Evolutionary conservation across 2,888 invertebrate species (phyloP).

Genomic region (Epirrita christyi): DNA sequence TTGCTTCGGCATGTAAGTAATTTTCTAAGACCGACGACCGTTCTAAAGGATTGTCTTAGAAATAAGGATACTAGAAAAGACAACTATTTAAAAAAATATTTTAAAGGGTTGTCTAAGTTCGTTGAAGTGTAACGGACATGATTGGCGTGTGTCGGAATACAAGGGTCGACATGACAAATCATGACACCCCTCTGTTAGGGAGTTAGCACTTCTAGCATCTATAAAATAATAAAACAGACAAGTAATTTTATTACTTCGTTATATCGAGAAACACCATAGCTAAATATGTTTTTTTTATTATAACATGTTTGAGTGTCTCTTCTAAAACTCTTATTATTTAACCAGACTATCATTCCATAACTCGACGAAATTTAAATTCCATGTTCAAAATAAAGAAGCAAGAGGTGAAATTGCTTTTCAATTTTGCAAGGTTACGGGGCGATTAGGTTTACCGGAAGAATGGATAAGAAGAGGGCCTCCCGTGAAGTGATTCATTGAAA

Average conservation of each 20-base stretch:
- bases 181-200: constrained; percentile 2
- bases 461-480: not conserved
- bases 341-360: constrained; percentile 37
- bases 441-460: constrained; percentile 8
- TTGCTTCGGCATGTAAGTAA: constrained; percentile 80
- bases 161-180: constrained; percentile 15
- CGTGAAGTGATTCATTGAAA: no score
- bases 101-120: not conserved
- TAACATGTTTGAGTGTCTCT: not conserved
- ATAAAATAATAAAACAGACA: not conserved
- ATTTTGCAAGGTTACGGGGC: constrained; percentile 38
- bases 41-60: constrained; percentile 34
- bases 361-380: constrained; percentile 52
- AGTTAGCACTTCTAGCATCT: not conserved
- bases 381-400: constrained; percentile 34
- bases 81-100: no score
- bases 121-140: not conserved
- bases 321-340: constrained; percentile 10
- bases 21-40: constrained; percentile 70
- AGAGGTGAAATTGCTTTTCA: constrained; percentile 35
- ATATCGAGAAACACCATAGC: no score
- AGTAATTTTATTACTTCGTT: no score
- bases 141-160: constrained; percentile 18
- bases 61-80: constrained; percentile 18
- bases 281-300: not conserved